Base-by-base conservation (phyloP, 30 jellyfish, hydroid and myxozoan species). In the Aurelia aurita region DNA sequence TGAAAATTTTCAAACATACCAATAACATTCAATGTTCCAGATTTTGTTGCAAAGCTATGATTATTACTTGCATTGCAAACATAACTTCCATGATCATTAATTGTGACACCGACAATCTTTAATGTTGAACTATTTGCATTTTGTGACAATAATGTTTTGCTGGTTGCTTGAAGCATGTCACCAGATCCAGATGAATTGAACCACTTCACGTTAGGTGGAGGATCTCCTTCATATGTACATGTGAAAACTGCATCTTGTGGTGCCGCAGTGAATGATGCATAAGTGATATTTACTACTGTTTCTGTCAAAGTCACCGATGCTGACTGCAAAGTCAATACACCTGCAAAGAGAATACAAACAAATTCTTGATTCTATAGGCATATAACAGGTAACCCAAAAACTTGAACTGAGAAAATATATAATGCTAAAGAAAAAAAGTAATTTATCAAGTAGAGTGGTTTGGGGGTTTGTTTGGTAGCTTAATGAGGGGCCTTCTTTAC, bases 1-100 rank as follows among this genome's bases (percentile, higher is more conserved):
- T 4, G 15, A 39, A 39, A 39, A 39, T 39, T 39, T 39, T 39
- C 51, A n/a, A n/a, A n/a, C n/a, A 31, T 25, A 80, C 90, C 90
- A 25, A n/a, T 21, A 23, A 80, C 90, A 49, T 22, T 31, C 6
- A 80, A 55, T 15, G 70, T 39, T 43, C 68, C 74, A 16, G 77
- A 16, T 25, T 18, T 31, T 4, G 71, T 32, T 21, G 22, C 90
- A 21, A 69, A 80, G 29, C 81, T 80, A 19, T 31, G 82, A 25
- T 64, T 54, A 28, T 64, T 80, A 39, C 74, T 80, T 7, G 75
- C 90, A 66, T 80, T 80, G 69, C 90, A 80, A 16, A 61, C 10
- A 26, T 80, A 80, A 19, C 47, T 26, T 3, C 90, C 90, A 46
- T 64, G 55, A 47, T 80, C 90, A 80, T 44, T 45, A 21, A 47